phyloP scores from a whole-genome alignment of 2,113 vertebrate genomes.

The Monopterus albus region DNA sequence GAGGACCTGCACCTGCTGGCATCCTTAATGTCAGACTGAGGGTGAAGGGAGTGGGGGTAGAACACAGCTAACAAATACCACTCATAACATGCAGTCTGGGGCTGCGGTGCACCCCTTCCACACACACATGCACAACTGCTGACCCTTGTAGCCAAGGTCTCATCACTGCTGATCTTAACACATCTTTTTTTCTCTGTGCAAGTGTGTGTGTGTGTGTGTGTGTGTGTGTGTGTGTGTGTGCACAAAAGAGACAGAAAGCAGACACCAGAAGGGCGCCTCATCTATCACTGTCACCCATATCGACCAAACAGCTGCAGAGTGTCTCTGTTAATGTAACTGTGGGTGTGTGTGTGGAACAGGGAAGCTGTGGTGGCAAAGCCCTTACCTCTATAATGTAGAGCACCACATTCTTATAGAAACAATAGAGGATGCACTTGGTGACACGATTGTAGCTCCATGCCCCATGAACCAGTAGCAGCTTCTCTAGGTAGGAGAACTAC shows the following conservation, averaged over 20 bases:
- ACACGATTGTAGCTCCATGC: constrained; percentile 99
- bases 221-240: constrained; percentile 49
- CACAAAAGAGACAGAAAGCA: constrained; percentile 78
- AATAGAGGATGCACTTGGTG: constrained; percentile 98
- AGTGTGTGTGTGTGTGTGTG: constrained; percentile 36
- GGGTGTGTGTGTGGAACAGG: constrained; percentile 37
- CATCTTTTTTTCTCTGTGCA: constrained; percentile 41
- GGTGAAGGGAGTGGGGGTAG: constrained; percentile 5
- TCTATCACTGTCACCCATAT: constrained; percentile 81
- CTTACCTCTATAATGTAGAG: constrained; percentile 99
- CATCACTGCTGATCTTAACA: constrained; percentile 64
- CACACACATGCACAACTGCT: constrained; percentile 30
- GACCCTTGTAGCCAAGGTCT: constrained; percentile 62
- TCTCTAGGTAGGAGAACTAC: constrained; percentile 97
- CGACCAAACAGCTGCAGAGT: constrained; percentile 83
- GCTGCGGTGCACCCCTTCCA: constrained; percentile 42
- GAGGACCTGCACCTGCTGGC: constrained; percentile 80
- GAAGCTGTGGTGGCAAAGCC: constrained; percentile 22
- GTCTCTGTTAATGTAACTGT: constrained; percentile 77
- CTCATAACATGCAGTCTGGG: constrained; percentile 53
- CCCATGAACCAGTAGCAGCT: constrained; percentile 95
- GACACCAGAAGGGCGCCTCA: constrained; percentile 80
- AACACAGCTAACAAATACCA: constrained; percentile 79
- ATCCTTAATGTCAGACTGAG: constrained; percentile 71
- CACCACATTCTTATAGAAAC: constrained; percentile 99